Base-by-base conservation (phyloP, 1,140 invertebrate genomes). In the Drosophila ficusphila region DNA sequence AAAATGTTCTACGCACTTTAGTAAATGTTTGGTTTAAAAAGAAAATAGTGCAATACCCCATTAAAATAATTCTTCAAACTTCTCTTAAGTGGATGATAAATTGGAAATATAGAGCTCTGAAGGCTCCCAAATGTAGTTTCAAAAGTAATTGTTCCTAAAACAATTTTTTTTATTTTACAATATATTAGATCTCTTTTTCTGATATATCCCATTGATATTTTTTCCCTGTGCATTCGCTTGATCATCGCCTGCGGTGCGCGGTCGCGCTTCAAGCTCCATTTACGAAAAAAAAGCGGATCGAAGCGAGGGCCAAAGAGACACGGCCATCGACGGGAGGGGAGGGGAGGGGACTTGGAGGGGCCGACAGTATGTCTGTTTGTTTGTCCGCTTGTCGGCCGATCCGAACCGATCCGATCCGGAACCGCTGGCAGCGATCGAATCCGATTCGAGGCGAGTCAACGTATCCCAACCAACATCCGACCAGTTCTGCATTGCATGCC, bases 261-360 rank as follows among this genome's bases (percentile, higher is more conserved):
- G 67, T 76, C 71, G 62, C 76, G 70, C 82, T 81, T 86, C 76
- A 81, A 81, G 82, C 81, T 85, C 49, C 82, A 79, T 85, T 85
- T 73, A 79, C 73, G 68, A 79, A 72, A 76, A 68, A 53, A 72
- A 58, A 60, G 54, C 69, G 57, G 42, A 73, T 52, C 69, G 57
- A 72, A 73, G 69, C 47, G 69, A 67, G 69, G 69, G 41, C 69
- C 56, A 62, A 73, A 73, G 52, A 58, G 65, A 53, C 54, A 44
- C 27, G 8, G 16, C 39, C 56, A 21, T 14, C 16, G 27, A 9
- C n/a, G 1, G 8, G 44, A 21, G 54, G 36, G 21, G 36, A 23
- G 9, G 16, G 39, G 21, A 25, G 21, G 12, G 9, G 9, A n/a
- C n/a, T 14, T 27, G 56, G 18, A 23, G 60, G 49, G 67, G 33